Percentiles rank a stretch among this genome's conserved stretches.
Evolutionary conservation across 2,888 invertebrate genomes (phyloP).

Genomic region (Leptinotarsa tumamoca): DNA sequence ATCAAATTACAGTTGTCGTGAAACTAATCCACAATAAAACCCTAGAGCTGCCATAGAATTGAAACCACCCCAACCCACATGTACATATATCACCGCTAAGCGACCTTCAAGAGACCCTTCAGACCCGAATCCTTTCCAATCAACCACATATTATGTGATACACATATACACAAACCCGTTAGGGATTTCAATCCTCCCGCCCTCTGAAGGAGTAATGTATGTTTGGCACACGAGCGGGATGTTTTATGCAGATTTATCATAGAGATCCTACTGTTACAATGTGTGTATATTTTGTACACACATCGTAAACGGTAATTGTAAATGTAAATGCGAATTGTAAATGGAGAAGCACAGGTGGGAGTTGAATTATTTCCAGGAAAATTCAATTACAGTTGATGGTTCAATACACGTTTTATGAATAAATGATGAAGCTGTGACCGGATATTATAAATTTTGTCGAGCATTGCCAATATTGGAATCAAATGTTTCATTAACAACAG

Average conservation of each 20-base stretch:
- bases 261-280: conserved; percentile 3
- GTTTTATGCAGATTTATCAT: conserved; percentile 27
- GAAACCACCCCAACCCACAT: background rate
- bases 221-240: conserved; percentile 18
- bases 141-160: conserved; percentile 22
- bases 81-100: background rate
- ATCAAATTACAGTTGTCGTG: background rate
- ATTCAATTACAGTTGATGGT: background rate
- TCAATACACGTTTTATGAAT: background rate
- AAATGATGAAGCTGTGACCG: background rate
- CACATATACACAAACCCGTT: conserved; percentile 5
- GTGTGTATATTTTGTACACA: conserved; percentile 16
- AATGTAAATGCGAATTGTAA: conserved; percentile 6
- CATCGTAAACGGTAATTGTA: conserved; percentile 12
- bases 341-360: conserved; percentile 12
- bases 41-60: too few species aligned
- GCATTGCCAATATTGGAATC: too few species aligned
- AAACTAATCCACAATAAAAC: background rate
- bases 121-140: conserved; percentile 13
- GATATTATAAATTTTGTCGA: background rate
- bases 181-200: conserved; percentile 2
- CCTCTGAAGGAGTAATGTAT: conserved; percentile 7
- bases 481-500: too few species aligned
- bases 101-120: conserved; percentile 2
- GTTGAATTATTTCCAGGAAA: background rate